These are phyloP conservation scores for Dissostichus mawsoni DNA, from an alignment of 2,113 vertebrate species.

Conservation along the genomic window DNA sequence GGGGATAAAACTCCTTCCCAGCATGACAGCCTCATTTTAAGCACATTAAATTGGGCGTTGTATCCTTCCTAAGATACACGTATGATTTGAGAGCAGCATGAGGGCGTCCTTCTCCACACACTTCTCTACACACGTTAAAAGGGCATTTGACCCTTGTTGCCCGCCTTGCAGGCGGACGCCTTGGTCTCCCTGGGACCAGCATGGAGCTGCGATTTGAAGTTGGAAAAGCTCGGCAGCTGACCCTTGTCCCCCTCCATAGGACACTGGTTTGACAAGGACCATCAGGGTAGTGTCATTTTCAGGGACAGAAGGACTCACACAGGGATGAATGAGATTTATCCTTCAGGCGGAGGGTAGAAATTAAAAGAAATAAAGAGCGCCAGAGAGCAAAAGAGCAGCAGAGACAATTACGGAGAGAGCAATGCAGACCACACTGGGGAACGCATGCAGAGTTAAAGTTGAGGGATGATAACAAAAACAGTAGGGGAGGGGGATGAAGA, in stretches of 20 bases:
- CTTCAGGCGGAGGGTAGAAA: conserved; percentile 34
- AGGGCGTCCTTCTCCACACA: conserved; percentile 45
- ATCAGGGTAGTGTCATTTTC: conserved; percentile 58
- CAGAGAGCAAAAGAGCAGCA: conserved; percentile 1
- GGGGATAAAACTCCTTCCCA: conserved; percentile 47
- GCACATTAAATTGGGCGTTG: conserved; percentile 51
- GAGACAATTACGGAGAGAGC: conserved; percentile 25
- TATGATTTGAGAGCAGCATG: conserved; percentile 69
- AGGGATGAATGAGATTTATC: conserved; percentile 52
- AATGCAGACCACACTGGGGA: conserved; percentile 17
- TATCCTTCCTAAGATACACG: conserved; percentile 53
- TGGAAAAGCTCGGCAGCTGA: conserved; percentile 34
- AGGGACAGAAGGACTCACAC: conserved; percentile 42
- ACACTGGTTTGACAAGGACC: conserved; percentile 52
- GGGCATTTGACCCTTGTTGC: conserved; percentile 62
- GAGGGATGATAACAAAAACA: conserved; percentile 52
- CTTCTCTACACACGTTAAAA: conserved; percentile 25
- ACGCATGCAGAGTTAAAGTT: conserved; percentile 44
- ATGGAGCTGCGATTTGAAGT: conserved; percentile 60
- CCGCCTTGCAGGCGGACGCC: conserved; percentile 27
- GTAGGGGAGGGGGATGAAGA: conserved; percentile 32
- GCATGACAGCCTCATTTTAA: conserved; percentile 58
- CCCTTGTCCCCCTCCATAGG: conserved; percentile 48
- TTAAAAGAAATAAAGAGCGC: conserved; percentile 1
- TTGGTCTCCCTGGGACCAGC: conserved; percentile 64